A percentile compares a stretch with the other conserved stretches of the same genome.
Conservation (phyloP, 2,888 invertebrate species). For the Ochropacha duplaris region DNA sequence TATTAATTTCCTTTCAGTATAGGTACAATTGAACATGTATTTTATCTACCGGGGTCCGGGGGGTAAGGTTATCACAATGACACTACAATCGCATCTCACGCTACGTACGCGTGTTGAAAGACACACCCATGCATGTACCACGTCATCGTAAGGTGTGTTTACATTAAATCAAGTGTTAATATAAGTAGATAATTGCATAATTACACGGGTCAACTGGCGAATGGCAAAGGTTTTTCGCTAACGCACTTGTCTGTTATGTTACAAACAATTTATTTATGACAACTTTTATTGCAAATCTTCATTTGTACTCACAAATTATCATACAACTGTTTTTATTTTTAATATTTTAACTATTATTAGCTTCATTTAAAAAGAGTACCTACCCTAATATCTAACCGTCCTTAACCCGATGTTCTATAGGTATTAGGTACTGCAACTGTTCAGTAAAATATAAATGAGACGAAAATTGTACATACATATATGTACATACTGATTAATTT, state of each 20-base stretch:
- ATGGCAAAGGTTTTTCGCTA: not conserved
- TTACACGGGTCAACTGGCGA: not conserved
- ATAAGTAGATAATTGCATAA: not conserved
- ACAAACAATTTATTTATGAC: not conserved
- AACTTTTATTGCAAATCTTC: not conserved
- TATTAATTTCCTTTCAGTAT: not conserved
- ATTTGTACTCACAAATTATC: not conserved
- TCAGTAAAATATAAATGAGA: too few species aligned
- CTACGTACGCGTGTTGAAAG: conserved; percentile 19
- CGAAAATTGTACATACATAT: too few species aligned
- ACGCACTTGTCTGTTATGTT: not conserved
- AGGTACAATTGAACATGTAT: conserved; percentile 42
- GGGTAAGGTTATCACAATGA: conserved; percentile 37
- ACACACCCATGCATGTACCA: conserved; percentile 19
- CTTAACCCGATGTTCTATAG: too few species aligned
- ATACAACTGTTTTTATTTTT: too few species aligned
- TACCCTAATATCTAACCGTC: too few species aligned
- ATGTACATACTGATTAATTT: not conserved
- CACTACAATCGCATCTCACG: conserved; percentile 20
- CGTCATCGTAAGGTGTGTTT: not conserved
- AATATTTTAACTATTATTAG: too few species aligned
- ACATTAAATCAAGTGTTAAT: not conserved
- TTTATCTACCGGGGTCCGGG: conserved; percentile 23
- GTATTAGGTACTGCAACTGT: too few species aligned
- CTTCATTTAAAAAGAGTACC: too few species aligned